phyloP scores from a whole-genome alignment of 1,140 invertebrate genomes.

The Zaprionus vittiger region DNA sequence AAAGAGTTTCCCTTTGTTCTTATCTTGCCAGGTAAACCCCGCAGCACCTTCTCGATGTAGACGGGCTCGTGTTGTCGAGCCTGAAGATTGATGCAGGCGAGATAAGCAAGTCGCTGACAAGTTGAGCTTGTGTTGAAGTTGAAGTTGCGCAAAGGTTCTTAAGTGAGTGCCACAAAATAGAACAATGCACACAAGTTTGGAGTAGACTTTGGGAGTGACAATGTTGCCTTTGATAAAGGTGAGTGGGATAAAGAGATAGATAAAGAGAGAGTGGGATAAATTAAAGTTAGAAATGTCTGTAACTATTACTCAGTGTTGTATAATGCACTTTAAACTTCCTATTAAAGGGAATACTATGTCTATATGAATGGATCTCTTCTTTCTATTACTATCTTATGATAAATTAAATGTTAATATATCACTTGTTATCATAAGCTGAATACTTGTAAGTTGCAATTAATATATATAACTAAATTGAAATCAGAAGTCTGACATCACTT shows the following conservation, averaged over 20 bases:
- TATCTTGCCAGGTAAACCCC: slow-evolving; percentile 54
- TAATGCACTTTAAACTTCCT: neutral
- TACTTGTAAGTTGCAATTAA: too few relatives aligned
- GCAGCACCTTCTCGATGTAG: neutral
- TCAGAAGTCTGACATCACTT: neutral
- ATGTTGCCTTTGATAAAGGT: neutral
- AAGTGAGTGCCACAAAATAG: neutral
- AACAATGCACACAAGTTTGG: neutral
- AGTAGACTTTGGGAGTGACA: neutral
- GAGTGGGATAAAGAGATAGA: neutral
- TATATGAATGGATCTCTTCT: too few relatives aligned
- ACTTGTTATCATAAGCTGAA: too few relatives aligned
- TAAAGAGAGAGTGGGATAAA: too few relatives aligned
- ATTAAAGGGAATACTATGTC: too few relatives aligned
- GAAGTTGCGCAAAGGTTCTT: neutral
- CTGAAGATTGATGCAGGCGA: slow-evolving; percentile 59
- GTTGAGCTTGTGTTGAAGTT: neutral
- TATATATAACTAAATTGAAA: too few relatives aligned
- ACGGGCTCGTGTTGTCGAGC: slow-evolving; percentile 27
- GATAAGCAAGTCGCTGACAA: slow-evolving; percentile 36
- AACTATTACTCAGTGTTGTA: neutral
- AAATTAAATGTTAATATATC: too few relatives aligned
- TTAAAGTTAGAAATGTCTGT: too few relatives aligned
- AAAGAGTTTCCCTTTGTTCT: slow-evolving; percentile 51
- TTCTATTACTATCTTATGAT: too few relatives aligned